phyloP scores from a whole-genome alignment of 2,113 vertebrate species.

The Petroica traversi region DNA sequence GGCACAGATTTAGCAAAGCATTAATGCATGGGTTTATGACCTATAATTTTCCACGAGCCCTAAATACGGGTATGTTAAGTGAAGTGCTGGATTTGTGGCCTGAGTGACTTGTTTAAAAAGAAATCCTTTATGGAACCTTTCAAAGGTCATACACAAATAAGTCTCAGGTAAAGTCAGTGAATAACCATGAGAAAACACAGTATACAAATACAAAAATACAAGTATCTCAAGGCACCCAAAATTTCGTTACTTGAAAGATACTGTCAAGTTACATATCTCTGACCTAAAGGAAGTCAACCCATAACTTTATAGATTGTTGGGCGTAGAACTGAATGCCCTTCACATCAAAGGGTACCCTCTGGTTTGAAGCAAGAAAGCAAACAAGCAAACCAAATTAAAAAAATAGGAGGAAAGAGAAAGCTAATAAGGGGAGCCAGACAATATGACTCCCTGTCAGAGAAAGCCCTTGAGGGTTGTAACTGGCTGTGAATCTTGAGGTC shows the following conservation, averaged over 20 bases:
- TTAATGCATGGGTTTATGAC: neutral
- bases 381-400: conserved; percentile 8
- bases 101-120: neutral
- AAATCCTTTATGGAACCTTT: neutral
- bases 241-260: neutral
- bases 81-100: neutral
- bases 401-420: conserved; percentile 30
- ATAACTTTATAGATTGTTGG: neutral
- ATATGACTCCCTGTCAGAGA: conserved; percentile 14
- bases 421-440: conserved; percentile 44
- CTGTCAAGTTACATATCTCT: neutral
- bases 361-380: neutral
- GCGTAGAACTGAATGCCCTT: neutral
- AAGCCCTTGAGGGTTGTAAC: conserved; percentile 2
- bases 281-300: neutral
- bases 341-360: conserved; percentile 20
- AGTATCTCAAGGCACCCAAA: neutral
- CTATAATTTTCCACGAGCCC: conserved; percentile 1
- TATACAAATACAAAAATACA: neutral
- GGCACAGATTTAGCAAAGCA: conserved; percentile 6
- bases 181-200: neutral
- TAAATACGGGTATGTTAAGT: neutral
- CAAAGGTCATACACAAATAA: neutral
- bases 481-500: neutral
- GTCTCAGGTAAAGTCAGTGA: neutral